phyloP scores from a whole-genome alignment of 2,888 invertebrate species.

The Synergus japonicus region DNA sequence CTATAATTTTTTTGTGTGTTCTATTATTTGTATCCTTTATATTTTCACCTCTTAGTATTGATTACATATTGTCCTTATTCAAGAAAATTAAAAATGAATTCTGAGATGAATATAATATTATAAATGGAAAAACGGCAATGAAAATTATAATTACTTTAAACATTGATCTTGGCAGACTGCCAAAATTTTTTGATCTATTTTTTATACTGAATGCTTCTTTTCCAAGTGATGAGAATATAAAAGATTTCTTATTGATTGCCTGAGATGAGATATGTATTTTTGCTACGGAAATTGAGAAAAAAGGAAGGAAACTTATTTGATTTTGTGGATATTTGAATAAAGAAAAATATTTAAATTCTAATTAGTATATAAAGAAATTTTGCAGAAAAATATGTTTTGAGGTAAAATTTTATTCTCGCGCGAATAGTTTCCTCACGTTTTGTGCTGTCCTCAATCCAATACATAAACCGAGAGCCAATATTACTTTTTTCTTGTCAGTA shows the following conservation, averaged over 20 bases:
- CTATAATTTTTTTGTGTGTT: conserved; percentile 8
- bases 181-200: not conserved
- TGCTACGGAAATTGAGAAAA: not conserved
- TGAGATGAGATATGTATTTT: not conserved
- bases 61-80: not conserved
- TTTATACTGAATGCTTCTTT: not conserved
- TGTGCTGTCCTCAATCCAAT: conserved; percentile 15
- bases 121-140: not conserved
- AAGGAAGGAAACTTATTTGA: not conserved
- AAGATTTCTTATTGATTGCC: not conserved
- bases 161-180: not conserved
- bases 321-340: not conserved
- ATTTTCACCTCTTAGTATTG: not conserved
- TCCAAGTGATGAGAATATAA: not conserved
- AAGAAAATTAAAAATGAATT: not conserved
- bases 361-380: conserved; percentile 41
- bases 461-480: conserved; percentile 38
- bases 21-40: conserved; percentile 31
- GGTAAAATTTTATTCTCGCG: not conserved
- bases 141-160: not conserved
- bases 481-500: conserved; percentile 58
- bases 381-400: conserved; percentile 42
- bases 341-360: not conserved
- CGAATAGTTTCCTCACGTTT: conserved; percentile 30
- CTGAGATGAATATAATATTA: not conserved